A percentile compares a stretch with the other conserved stretches of the same genome.
Evolutionary conservation across 1,140 invertebrate species (phyloP).

Genomic region (Probaryconus sp.): DNA sequence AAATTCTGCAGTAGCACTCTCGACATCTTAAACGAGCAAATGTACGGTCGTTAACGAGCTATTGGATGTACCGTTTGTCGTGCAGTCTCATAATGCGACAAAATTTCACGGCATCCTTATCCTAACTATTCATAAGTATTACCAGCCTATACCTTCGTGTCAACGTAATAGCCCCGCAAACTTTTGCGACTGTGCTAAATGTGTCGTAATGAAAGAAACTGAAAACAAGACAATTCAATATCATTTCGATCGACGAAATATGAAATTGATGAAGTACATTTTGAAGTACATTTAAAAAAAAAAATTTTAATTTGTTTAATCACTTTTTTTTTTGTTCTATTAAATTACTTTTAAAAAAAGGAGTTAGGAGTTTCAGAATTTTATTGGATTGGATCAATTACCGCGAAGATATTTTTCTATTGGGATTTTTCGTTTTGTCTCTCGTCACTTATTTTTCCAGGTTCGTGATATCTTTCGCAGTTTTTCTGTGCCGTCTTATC

Average conservation of each 20-base stretch:
- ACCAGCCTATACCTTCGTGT: conserved; percentile 14
- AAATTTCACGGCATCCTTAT: conserved; percentile 56
- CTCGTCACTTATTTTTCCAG: conserved; percentile 16
- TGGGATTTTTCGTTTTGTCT: conserved; percentile 3
- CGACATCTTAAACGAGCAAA: conserved; percentile 62
- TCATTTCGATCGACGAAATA: conserved; percentile 27
- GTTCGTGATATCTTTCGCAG: conserved; percentile 8
- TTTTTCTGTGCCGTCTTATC: conserved; percentile 11
- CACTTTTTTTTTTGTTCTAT: too few species aligned
- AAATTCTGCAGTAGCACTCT: conserved; percentile 61
- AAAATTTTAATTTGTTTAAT: conserved; percentile 6
- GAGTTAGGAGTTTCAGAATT: too few species aligned
- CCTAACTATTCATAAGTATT: conserved; percentile 56
- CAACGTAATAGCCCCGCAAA: conserved; percentile 35
- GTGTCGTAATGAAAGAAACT: conserved; percentile 19
- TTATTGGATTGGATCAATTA: conserved; percentile 24
- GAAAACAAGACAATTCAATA: conserved; percentile 30
- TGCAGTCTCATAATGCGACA: conserved; percentile 55
- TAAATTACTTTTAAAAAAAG: too few species aligned
- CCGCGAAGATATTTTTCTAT: conserved; percentile 9
- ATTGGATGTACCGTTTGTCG: conserved; percentile 63
- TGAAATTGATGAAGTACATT: too few species aligned
- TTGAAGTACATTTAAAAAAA: neutral
- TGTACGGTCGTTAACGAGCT: conserved; percentile 62
- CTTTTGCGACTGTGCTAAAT: conserved; percentile 14